Conservation (phyloP, 2,888 invertebrate genomes). For the Xanthia togata region DNA sequence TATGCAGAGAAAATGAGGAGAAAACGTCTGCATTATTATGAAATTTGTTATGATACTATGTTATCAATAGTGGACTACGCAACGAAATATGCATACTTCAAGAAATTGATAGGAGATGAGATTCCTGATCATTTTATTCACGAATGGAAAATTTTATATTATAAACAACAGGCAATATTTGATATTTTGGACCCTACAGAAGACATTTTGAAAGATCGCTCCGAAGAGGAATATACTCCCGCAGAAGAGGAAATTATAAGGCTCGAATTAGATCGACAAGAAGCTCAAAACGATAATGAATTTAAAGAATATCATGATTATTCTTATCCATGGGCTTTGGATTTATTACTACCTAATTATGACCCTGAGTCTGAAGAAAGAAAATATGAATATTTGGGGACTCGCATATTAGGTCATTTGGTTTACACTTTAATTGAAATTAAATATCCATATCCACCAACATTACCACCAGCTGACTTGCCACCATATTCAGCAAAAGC, state of each 20-base stretch:
- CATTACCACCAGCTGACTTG: conserved; percentile 78
- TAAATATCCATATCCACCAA: conserved; percentile 85
- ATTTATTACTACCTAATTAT: conserved; percentile 83
- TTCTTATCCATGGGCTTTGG: conserved; percentile 88
- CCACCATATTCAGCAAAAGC: conserved; percentile 82
- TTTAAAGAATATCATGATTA: conserved; percentile 90
- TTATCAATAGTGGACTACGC: conserved; percentile 90
- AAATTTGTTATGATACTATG: conserved; percentile 88
- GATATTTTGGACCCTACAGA: conserved; percentile 85
- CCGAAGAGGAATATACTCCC: conserved; percentile 74
- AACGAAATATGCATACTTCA: conserved; percentile 88
- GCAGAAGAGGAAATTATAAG: conserved; percentile 85
- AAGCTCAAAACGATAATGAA: conserved; percentile 89
- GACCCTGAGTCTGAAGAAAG: conserved; percentile 84
- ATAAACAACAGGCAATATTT: conserved; percentile 89
- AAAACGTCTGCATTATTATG: conserved; percentile 85
- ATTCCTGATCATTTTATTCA: conserved; percentile 87
- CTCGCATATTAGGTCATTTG: conserved; percentile 86
- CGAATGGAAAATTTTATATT: conserved; percentile 91
- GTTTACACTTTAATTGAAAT: conserved; percentile 88
- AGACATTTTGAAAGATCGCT: conserved; percentile 76
- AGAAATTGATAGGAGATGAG: conserved; percentile 79
- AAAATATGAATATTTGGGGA: conserved; percentile 85
- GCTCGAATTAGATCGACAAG: conserved; percentile 88
- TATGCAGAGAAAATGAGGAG: conserved; percentile 88